Base-by-base conservation (phyloP, 1,140 invertebrate genomes). In the Monochamus saltuarius region DNA sequence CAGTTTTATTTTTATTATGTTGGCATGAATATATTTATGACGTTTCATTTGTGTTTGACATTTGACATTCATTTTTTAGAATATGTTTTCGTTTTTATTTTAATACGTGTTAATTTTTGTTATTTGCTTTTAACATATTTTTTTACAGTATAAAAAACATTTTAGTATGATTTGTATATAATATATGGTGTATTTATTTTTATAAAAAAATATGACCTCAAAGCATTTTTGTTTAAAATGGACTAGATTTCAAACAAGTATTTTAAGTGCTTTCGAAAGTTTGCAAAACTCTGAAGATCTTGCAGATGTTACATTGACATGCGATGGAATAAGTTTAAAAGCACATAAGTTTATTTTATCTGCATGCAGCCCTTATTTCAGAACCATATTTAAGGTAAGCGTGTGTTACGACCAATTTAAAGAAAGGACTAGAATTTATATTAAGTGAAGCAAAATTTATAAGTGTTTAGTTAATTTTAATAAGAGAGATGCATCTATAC, bases 171-270 rank as follows among this genome's bases (percentile, higher is more conserved):
- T 46, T 40, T 54, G 14, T 47, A 57, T 51, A 52, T 52, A 57
- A 49, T 47, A 39, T 38, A 57, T 49, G 38, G 42, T 37, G 50
- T 11, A 29, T 45, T 43, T 19, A n/a, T 10, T 35, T 35, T 17
- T 22, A 56, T 17, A 35, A 38, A 36, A 59, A 61, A 69, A 55
- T 66, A 75, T 75, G 73, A 56, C 71, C 42, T 63, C 67, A 38
- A 74, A 85, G 67, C 82, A 84, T 61, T 85, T 82, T 72, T 84
- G 83, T 70, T 74, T 85, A 56, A 81, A 82, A 58, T 86, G 85
- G 85, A 86, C 85, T 71, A 85, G 85, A 67, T 85, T 85, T 71
- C 79, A 83, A 62, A 74, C 74, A n/a, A 85, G 81, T 70, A 78
- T 85, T 49, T 70, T 82, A 34, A 76, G 77, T 55, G 76, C 80